A percentile compares a stretch with the other conserved stretches of the same genome.
Evolutionary conservation across 1,140 invertebrate genomes (phyloP).

Genomic region (Drosophila pandora): DNA sequence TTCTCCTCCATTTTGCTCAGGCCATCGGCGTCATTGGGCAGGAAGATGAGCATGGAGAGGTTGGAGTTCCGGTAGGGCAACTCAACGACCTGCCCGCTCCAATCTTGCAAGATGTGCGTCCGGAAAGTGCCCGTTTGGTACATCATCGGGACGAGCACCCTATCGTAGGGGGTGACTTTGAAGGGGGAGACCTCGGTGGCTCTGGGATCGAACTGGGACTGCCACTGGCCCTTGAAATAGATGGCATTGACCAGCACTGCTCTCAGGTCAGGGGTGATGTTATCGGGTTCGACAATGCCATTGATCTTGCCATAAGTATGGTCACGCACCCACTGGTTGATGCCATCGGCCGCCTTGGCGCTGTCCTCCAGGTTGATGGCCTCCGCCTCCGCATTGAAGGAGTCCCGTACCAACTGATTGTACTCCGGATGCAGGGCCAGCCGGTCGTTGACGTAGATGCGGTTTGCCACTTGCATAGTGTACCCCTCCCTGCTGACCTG

Average conservation of each 20-base stretch:
- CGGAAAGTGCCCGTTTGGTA: constrained; percentile 71
- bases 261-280: constrained; percentile 65
- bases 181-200: constrained; percentile 42
- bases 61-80: constrained; percentile 82
- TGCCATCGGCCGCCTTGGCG: constrained; percentile 74
- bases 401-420: constrained; percentile 43
- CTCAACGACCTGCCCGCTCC: constrained; percentile 63
- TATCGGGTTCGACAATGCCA: constrained; percentile 84
- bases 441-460: constrained; percentile 67
- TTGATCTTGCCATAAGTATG: constrained; percentile 86
- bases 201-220: constrained; percentile 45
- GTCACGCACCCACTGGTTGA: constrained; percentile 87
- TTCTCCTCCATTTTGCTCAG: constrained; percentile 84
- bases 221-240: constrained; percentile 85
- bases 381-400: constrained; percentile 75
- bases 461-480: constrained; percentile 69
- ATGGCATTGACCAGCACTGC: constrained; percentile 88
- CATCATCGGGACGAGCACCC: constrained; percentile 85
- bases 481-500: constrained; percentile 39
- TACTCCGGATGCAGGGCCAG: constrained; percentile 46
- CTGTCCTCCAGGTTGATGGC: constrained; percentile 83
- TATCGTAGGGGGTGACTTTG: constrained; percentile 47
- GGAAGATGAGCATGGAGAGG: constrained; percentile 85
- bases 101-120: constrained; percentile 46
- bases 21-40: constrained; percentile 85